Base-by-base conservation (phyloP, 2,888 invertebrate species). In the Epirrhoe tristata region DNA sequence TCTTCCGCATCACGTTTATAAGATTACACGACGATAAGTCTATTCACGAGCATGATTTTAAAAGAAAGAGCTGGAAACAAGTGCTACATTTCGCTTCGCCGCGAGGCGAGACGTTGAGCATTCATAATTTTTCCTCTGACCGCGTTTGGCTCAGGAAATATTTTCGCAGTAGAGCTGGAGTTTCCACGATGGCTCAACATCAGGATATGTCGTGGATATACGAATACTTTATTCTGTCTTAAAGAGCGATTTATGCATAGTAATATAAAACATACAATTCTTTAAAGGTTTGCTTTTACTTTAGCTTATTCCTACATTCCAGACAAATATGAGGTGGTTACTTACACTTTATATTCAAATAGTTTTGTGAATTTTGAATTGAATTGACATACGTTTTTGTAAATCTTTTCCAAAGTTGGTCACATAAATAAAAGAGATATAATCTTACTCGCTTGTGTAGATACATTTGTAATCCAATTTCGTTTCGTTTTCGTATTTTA, bases 91-190 rank as follows among this genome's bases (percentile, higher is more conserved):
- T 67, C 58, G 62, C 63, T 67, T 58, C 69, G 55, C 66, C 62
- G 52, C 63, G 67, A 66, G 66, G 69, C 60, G 61, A 72, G 71
- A 63, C 64, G 67, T 66, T 54, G 43, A 63, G 58, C 63, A 63
- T 63, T 71, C 70, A 71, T 73, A 74, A 70, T 74, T 74, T 71
- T 74, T 71, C 70, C 67, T 73, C 67, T 73, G 71, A 71, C 73
- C 73, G 71, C 71, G 70, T 70, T 71, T 67, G 46, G 55, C 62
- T 66, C 60, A 61, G 70, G 51, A 70, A 70, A 67, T 70, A 58
- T 71, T 69, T 63, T 63, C 58, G 50, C 65, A 59, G 58, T 63
- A 56, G 59, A 66, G 51, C 63, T 66, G 62, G 48, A 12, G 46
- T 24, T 58, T 43, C 24, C 36, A 56, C 36, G 52, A 55, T 54